Percentiles rank a stretch among this genome's conserved stretches.
These are phyloP conservation scores for Apocheima hispidaria DNA, from an alignment of 2,888 invertebrate genomes.

Conservation along the genomic window DNA sequence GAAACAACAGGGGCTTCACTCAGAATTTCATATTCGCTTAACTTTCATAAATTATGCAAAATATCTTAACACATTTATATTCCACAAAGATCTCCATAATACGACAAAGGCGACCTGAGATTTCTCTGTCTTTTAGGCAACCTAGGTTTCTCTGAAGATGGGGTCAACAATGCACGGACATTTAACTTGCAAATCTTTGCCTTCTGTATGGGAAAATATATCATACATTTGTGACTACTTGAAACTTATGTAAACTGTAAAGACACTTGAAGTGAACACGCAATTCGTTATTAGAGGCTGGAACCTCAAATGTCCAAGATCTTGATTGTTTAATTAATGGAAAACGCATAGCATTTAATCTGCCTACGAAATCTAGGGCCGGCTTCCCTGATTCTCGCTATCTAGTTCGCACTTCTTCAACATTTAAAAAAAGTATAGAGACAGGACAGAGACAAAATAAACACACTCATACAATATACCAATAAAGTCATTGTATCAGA, in stretches of 20 bases:
- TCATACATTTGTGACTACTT: conserved; percentile 2
- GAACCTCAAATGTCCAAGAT: neutral
- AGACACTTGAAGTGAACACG: conserved; percentile 1
- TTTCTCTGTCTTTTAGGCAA: conserved; percentile 20
- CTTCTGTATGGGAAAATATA: conserved; percentile 25
- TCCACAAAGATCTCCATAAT: neutral
- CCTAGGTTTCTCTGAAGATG: conserved; percentile 30
- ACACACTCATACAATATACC: too few species aligned
- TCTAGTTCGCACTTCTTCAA: too few species aligned
- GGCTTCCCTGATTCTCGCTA: too few species aligned
- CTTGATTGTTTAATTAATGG: neutral
- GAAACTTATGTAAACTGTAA: conserved; percentile 1
- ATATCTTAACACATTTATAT: neutral
- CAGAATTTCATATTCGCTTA: neutral
- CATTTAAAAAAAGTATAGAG: too few species aligned
- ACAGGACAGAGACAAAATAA: too few species aligned
- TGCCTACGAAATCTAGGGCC: too few species aligned
- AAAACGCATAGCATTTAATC: too few species aligned
- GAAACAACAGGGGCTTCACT: neutral
- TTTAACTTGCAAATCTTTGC: conserved; percentile 41
- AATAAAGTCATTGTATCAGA: too few species aligned
- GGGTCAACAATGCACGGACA: conserved; percentile 28
- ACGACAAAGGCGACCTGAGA: conserved; percentile 12
- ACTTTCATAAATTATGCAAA: conserved; percentile 9
- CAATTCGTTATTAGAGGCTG: conserved; percentile 4